Percentiles rank a stretch among this genome's conserved stretches.
These are phyloP conservation scores for Oncopeltus fasciatus DNA, from an alignment of 1,140 invertebrate species.

Conservation along the genomic window DNA sequence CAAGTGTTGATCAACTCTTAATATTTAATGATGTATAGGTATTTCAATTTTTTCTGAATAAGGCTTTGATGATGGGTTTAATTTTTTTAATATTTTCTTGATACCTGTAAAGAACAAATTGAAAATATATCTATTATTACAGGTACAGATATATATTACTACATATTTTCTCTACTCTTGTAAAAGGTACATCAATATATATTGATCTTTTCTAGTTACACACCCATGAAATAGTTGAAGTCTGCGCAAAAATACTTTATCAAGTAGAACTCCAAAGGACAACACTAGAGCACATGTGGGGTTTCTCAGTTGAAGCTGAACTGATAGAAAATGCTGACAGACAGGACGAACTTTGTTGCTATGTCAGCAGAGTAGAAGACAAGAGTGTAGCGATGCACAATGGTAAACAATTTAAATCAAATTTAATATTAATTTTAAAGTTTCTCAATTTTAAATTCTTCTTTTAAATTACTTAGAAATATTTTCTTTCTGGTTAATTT, in stretches of 20 bases:
- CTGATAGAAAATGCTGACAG: slow-evolving; percentile 87
- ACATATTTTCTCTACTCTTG: no score
- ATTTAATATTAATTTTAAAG: no score
- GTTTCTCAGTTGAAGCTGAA: slow-evolving; percentile 92
- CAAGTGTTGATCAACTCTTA: no score
- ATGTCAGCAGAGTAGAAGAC: slow-evolving; percentile 86
- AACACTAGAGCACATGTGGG: slow-evolving; percentile 89
- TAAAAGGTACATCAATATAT: background rate
- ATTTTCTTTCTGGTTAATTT: background rate
- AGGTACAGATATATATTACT: no score
- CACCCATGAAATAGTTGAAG: slow-evolving; percentile 89
- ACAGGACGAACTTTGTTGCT: slow-evolving; percentile 92
- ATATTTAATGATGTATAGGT: no score
- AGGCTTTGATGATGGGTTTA: no score
- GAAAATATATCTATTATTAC: no score
- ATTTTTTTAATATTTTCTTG: no score
- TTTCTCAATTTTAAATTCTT: no score
- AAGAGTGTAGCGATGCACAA: slow-evolving; percentile 89
- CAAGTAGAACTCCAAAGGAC: slow-evolving; percentile 83
- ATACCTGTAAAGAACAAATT: no score
- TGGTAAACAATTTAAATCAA: no score
- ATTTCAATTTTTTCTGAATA: no score
- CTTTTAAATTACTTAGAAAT: background rate
- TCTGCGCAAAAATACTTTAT: slow-evolving; percentile 91
- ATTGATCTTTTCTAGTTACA: slow-evolving; percentile 48